Percentiles rank a stretch among this genome's conserved stretches.
These are phyloP conservation scores for Osmoderma eremita DNA, from an alignment of 2,888 invertebrate species.

Conservation along the genomic window DNA sequence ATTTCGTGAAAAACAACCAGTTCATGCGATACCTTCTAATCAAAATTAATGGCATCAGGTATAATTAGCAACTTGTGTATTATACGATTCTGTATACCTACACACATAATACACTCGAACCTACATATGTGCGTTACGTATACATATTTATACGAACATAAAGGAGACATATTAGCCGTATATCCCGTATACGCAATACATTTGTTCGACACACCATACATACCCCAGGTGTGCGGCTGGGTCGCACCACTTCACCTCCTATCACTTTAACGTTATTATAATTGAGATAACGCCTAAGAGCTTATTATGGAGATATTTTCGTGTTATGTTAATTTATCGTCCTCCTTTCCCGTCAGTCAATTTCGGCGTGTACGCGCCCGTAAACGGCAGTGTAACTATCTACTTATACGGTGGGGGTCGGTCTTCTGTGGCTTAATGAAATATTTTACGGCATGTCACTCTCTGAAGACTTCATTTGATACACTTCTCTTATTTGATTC, in stretches of 20 bases:
- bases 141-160: not conserved
- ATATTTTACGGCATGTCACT: slow-evolving; percentile 41
- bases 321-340: slow-evolving; percentile 35
- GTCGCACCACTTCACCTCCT: slow-evolving; percentile 20
- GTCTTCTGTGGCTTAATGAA: slow-evolving; percentile 40
- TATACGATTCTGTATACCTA: too few species aligned
- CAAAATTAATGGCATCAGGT: too few species aligned
- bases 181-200: slow-evolving; percentile 7
- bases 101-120: too few species aligned
- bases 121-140: too few species aligned
- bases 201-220: not conserved
- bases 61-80: too few species aligned
- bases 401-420: slow-evolving; percentile 27
- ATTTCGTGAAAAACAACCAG: too few species aligned
- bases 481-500: slow-evolving; percentile 38
- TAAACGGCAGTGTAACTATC: slow-evolving; percentile 26
- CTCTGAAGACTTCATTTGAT: slow-evolving; percentile 41
- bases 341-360: slow-evolving; percentile 15
- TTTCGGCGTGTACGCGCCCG: slow-evolving; percentile 14
- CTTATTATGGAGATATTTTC: slow-evolving; percentile 39
- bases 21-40: too few species aligned
- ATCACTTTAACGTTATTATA: slow-evolving; percentile 37
- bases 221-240: slow-evolving; percentile 3
- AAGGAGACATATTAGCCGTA: slow-evolving; percentile 20
- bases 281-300: slow-evolving; percentile 29